Percentiles rank a stretch among this genome's conserved stretches.
phyloP scores from a whole-genome alignment of 2,113 vertebrate species.

The Laticauda laticaudata region DNA sequence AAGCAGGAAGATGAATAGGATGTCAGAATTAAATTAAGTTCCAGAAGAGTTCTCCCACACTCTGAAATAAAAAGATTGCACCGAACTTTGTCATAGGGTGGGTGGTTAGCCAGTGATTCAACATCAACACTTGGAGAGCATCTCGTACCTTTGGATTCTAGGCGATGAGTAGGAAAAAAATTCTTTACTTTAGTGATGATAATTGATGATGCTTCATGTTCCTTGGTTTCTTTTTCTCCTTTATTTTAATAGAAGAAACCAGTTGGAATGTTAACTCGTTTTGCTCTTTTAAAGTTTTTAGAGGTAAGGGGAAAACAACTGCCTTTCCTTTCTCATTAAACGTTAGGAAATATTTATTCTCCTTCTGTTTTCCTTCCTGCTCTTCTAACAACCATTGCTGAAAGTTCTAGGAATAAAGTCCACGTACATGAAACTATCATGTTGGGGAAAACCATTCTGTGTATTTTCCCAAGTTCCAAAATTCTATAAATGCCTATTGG shows the following conservation, averaged over 20 bases:
- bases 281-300: slow-evolving; percentile 43
- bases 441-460: background rate
- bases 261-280: slow-evolving; percentile 62
- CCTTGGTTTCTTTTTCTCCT: slow-evolving; percentile 53
- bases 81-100: slow-evolving; percentile 57
- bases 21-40: slow-evolving; percentile 76
- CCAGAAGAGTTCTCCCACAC: slow-evolving; percentile 64
- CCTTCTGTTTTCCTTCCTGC: slow-evolving; percentile 54
- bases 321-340: slow-evolving; percentile 13
- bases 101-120: slow-evolving; percentile 17
- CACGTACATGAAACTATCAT: background rate
- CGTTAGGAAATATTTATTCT: slow-evolving; percentile 34
- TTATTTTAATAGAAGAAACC: slow-evolving; percentile 48
- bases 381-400: background rate
- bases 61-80: slow-evolving; percentile 51
- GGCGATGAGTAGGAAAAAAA: slow-evolving; percentile 52
- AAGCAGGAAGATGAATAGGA: slow-evolving; percentile 74
- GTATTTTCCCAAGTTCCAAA: background rate
- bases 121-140: slow-evolving; percentile 30
- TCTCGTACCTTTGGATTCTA: slow-evolving; percentile 47
- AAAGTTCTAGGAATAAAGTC: background rate
- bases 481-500: background rate
- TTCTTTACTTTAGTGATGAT: slow-evolving; percentile 50
- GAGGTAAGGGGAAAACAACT: slow-evolving; percentile 28
- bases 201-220: slow-evolving; percentile 48